Percentiles rank a stretch among this genome's conserved stretches.
These are phyloP conservation scores for Drosophila saltans DNA, from an alignment of 1,140 invertebrate species.

Conservation along the genomic window DNA sequence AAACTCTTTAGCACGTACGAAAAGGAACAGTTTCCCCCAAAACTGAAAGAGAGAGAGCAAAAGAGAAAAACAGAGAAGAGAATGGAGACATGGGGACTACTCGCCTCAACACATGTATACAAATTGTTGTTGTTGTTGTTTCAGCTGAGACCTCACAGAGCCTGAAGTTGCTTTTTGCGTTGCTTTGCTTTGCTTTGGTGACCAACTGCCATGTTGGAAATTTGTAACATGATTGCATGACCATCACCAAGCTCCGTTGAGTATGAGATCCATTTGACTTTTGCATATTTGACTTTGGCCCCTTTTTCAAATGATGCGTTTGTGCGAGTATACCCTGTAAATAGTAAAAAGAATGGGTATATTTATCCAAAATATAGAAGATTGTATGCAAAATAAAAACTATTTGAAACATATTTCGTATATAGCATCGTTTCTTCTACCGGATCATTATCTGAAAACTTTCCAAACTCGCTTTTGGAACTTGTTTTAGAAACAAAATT, in stretches of 20 bases:
- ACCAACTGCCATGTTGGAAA: conserved; percentile 51
- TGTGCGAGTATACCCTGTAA: neutral
- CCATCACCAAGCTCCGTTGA: conserved; percentile 31
- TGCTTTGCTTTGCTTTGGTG: conserved; percentile 23
- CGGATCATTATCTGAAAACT: no score
- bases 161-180: conserved; percentile 36
- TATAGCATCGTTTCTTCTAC: no score
- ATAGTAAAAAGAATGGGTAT: no score
- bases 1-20: conserved; percentile 64
- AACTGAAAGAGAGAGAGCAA: conserved; percentile 30
- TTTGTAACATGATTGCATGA: conserved; percentile 73
- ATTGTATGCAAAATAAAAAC: no score
- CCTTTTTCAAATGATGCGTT: conserved; percentile 47
- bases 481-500: no score
- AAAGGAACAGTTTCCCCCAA: conserved; percentile 36
- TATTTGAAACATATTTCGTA: no score
- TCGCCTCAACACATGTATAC: conserved; percentile 62
- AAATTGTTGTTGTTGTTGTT: conserved; percentile 71
- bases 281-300: conserved; percentile 73
- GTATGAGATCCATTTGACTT: conserved; percentile 67
- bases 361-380: no score
- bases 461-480: no score
- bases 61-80: neutral
- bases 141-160: conserved; percentile 36
- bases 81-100: neutral